phyloP scores from a whole-genome alignment of 2,888 invertebrate species.

The Lasioglossum marginatum region DNA sequence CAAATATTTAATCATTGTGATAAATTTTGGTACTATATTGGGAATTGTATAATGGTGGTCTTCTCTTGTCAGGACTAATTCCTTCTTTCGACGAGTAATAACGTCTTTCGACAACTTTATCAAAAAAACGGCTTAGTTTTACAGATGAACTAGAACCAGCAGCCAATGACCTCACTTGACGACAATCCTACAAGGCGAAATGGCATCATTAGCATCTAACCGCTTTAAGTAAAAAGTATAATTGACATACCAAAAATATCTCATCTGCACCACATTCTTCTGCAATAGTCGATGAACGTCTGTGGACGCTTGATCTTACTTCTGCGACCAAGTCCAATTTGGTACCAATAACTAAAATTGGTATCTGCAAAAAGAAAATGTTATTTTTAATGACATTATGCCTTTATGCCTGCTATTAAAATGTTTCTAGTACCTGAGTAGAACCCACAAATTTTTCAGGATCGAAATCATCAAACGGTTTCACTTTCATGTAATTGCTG shows the following conservation, averaged over 20 bases:
- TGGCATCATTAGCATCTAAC: background rate
- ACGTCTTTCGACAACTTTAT: constrained; percentile 90
- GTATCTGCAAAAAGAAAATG: constrained; percentile 88
- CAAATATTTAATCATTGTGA: constrained; percentile 84
- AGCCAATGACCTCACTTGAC: constrained; percentile 91
- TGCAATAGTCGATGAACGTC: constrained; percentile 90
- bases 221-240: background rate
- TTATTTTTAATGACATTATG: constrained; percentile 4
- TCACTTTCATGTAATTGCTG: constrained; percentile 83
- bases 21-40: constrained; percentile 87
- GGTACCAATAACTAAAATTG: constrained; percentile 97
- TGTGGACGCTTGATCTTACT: constrained; percentile 88
- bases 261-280: constrained; percentile 97
- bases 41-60: constrained; percentile 84
- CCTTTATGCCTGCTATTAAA: background rate
- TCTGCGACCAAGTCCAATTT: constrained; percentile 95
- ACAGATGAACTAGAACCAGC: constrained; percentile 98
- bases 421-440: constrained; percentile 86
- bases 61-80: constrained; percentile 86
- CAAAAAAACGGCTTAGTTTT: constrained; percentile 96
- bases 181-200: constrained; percentile 85
- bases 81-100: constrained; percentile 85
- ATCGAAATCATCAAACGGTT: constrained; percentile 90
- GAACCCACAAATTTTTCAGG: constrained; percentile 94
- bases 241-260: constrained; percentile 89